These are phyloP conservation scores for Neoniphon sammara DNA, from an alignment of 2,797 vertebrate species.

Conservation along the genomic window DNA sequence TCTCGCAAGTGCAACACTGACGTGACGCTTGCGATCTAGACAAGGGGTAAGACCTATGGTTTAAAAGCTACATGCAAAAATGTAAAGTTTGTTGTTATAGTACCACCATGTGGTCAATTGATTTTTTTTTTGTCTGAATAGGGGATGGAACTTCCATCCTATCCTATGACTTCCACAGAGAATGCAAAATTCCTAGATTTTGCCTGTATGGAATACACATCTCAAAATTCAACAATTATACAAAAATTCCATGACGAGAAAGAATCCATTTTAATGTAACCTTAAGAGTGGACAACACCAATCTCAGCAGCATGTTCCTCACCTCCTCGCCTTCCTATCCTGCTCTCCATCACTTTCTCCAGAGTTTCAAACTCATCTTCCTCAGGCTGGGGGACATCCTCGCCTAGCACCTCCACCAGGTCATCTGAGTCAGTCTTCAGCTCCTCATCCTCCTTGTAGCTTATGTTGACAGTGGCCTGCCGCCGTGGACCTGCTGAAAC, in stretches of 20 bases:
- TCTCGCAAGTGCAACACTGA: too few relatives aligned
- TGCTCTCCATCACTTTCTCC: conserved; percentile 94
- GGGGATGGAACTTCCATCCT: too few relatives aligned
- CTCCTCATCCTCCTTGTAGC: conserved; percentile 99
- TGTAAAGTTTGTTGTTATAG: too few relatives aligned
- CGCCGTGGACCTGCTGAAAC: conserved; percentile 86
- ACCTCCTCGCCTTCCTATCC: conserved; percentile 95
- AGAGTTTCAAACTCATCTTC: conserved; percentile 99
- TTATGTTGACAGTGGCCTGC: conserved; percentile 96
- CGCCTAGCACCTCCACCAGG: conserved; percentile 94
- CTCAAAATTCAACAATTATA: background rate
- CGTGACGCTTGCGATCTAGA: too few relatives aligned
- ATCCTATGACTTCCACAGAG: too few relatives aligned
- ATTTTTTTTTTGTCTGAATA: too few relatives aligned
- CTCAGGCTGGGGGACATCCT: conserved; percentile 94
- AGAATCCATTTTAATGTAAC: background rate
- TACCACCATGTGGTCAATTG: too few relatives aligned
- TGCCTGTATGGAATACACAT: background rate
- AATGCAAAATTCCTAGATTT: background rate
- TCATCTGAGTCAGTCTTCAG: conserved; percentile 98
- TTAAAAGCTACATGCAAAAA: too few relatives aligned
- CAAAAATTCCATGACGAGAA: background rate
- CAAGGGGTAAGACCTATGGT: too few relatives aligned
- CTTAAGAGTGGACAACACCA: background rate
- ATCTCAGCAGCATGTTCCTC: conserved; percentile 19